A percentile compares a stretch with the other conserved stretches of the same genome.
These are phyloP conservation scores for Stichopus horrens DNA, from an alignment of 53 echinoderm and acorn worm species.

Conservation along the genomic window DNA sequence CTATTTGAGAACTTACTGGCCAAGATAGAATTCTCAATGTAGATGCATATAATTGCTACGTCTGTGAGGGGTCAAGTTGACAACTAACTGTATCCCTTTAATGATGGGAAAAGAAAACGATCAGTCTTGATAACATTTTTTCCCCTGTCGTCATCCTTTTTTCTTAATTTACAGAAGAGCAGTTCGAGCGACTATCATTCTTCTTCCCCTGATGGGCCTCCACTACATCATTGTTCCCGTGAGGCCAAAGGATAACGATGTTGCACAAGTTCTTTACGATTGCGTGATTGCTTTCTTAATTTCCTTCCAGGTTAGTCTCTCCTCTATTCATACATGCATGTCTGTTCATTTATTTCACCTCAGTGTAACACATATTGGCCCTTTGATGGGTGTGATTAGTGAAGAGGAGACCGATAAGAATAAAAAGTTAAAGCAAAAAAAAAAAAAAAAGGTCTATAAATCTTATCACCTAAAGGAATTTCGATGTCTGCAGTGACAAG, in stretches of 20 bases:
- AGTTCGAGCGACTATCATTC: conserved; percentile 91
- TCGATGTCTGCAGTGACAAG: too few relatives aligned
- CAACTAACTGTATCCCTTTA: too few relatives aligned
- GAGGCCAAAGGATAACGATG: conserved; percentile 46
- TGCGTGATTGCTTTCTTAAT: conserved; percentile 79
- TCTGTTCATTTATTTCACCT: neutral
- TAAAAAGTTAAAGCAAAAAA: too few relatives aligned
- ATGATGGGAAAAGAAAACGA: neutral
- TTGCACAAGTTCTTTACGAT: conserved; percentile 66
- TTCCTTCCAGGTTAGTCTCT: conserved; percentile 81
- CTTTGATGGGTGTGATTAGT: too few relatives aligned
- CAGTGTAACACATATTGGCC: neutral
- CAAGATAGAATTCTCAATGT: too few relatives aligned
- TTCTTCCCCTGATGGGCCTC: conserved; percentile 93
- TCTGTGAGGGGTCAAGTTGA: too few relatives aligned
- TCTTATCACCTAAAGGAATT: too few relatives aligned
- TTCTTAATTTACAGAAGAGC: conserved; percentile 63
- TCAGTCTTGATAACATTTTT: neutral
- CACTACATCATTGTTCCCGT: conserved; percentile 93
- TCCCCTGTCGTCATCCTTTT: neutral
- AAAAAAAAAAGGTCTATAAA: too few relatives aligned
- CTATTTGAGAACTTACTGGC: too few relatives aligned
- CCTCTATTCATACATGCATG: too few relatives aligned
- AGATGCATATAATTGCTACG: too few relatives aligned
- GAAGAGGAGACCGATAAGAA: too few relatives aligned